Evolutionary conservation across 2,113 vertebrate genomes (phyloP), one percentile per base, ranked within the genome.

Genomic region (Astur gentilis): DNA sequence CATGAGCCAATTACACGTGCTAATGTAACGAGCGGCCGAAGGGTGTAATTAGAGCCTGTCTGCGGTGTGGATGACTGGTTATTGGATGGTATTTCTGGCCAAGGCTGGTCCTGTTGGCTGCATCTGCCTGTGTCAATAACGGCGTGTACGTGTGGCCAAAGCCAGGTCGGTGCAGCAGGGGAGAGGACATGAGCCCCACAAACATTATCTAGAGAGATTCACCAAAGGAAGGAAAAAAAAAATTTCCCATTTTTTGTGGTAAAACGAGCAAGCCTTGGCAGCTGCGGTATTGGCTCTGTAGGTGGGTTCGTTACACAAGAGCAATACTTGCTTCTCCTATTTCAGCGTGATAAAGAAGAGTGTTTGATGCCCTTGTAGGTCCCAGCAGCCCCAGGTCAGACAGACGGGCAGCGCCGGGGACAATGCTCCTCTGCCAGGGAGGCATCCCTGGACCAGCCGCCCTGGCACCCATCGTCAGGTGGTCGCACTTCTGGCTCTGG

Each of bases 101-200:
- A 1, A 25, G 60, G 55, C 87, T 1, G 2, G 45, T 34, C 16
- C 71, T 10, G 17, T 31, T 20, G 22, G 18, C 69, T 17, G 9
- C 83, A 71, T 90, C 75, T 96, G 96, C 62, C 19, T 23, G 8
- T 38, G 75, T 20, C 94, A 70, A 58, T 87, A 84, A 84, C 9
- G 1, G 45, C 1, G 9, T 70, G 50, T 7, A 13, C 1, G 0
- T 1, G 3, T 2, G 9, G 79, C 47, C 49, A 47, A 10, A 65
- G 47, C 71, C 29, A 2, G 21, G 23, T 13, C 6, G 2, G 5
- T 9, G 55, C 1, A 1, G 67, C 31, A 77, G 14, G 70, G 72
- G 36, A 47, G 58, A 11, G 26, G 36, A 40, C 1, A 0, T 1
- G 4, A 92, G 83, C 52, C 44, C 55, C 9, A 3, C 1, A 0